A percentile compares a stretch with the other conserved stretches of the same genome.
These are phyloP conservation scores for Microtus obscurus DNA, from an alignment of 2,797 vertebrate genomes.

Conservation along the genomic window DNA sequence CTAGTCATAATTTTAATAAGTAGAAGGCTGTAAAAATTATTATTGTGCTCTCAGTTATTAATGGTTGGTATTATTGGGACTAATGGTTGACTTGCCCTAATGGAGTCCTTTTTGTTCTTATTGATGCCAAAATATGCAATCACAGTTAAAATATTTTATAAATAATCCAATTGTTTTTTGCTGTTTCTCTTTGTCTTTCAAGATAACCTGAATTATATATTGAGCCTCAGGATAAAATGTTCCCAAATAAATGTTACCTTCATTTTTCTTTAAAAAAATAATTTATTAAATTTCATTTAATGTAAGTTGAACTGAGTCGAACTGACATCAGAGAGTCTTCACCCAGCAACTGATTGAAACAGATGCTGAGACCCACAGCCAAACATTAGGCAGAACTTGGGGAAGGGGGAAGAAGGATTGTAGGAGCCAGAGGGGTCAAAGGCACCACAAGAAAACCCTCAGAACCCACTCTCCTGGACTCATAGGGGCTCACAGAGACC, in stretches of 20 bases:
- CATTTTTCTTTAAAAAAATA: not conserved
- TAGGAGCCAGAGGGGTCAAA: not conserved
- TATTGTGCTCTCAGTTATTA: constrained; percentile 16
- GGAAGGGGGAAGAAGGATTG: not conserved
- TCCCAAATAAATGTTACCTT: not conserved
- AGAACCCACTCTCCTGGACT: not conserved
- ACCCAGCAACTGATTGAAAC: not conserved
- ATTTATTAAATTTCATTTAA: not conserved
- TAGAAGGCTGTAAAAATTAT: not conserved
- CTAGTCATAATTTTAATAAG: not conserved
- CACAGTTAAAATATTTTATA: constrained; percentile 6
- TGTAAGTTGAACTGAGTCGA: not conserved
- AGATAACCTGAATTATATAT: not conserved
- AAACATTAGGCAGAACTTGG: not conserved
- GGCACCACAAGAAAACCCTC: not conserved
- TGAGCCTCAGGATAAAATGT: not conserved
- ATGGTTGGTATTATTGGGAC: not conserved
- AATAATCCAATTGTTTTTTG: constrained; percentile 3
- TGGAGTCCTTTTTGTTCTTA: not conserved
- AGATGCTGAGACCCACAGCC: not conserved
- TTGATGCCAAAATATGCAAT: not conserved
- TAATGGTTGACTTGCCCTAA: not conserved
- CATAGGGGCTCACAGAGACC: not conserved
- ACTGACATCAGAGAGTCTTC: not conserved
- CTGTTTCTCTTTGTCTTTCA: not conserved